Conservation (phyloP, 2,113 vertebrate genomes). For the Myrmecobius fasciatus region DNA sequence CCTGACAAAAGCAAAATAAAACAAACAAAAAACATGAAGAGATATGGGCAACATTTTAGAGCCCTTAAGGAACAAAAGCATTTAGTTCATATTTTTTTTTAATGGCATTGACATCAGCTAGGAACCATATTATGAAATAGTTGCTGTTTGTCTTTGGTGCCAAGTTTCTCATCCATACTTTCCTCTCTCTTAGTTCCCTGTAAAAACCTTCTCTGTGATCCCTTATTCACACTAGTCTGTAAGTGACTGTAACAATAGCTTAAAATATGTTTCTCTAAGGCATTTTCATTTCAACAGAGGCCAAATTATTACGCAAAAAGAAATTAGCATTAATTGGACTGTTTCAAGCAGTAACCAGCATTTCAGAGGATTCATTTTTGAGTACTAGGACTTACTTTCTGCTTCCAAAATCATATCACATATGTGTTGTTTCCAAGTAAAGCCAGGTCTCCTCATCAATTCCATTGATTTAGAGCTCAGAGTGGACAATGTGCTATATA, state of each 20-base stretch:
- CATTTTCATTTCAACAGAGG: background rate
- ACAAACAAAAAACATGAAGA: background rate
- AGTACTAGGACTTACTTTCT: background rate
- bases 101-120: background rate
- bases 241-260: background rate
- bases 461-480: background rate
- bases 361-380: background rate
- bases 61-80: background rate
- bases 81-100: background rate
- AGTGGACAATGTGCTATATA: background rate
- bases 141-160: background rate
- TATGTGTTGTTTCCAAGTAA: background rate
- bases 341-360: slow-evolving; percentile 12
- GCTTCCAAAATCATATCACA: background rate
- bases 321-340: slow-evolving; percentile 28
- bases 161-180: background rate
- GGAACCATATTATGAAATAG: background rate
- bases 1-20: background rate
- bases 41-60: background rate
- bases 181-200: background rate
- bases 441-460: background rate
- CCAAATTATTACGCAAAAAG: slow-evolving; percentile 44
- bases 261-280: background rate
- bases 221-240: background rate
- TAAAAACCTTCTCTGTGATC: background rate